Percentiles rank a stretch among this genome's conserved stretches.
These are phyloP conservation scores for Philypnodon macrostomus DNA, from an alignment of 2,797 vertebrate genomes.

Conservation along the genomic window DNA sequence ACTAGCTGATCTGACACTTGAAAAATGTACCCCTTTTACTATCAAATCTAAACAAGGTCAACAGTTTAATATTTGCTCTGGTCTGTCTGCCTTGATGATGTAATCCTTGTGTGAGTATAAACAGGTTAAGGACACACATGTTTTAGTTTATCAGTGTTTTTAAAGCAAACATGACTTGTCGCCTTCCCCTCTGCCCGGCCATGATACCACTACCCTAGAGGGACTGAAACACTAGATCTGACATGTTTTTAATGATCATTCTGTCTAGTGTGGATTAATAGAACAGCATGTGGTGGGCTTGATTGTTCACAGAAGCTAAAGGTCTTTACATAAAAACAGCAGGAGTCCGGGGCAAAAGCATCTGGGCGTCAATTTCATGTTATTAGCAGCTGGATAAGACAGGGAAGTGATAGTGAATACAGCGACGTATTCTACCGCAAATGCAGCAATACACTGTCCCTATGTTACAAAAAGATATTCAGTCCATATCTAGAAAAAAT, in stretches of 20 bases:
- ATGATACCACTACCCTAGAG: constrained; percentile 1
- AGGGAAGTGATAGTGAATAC: too few relatives aligned
- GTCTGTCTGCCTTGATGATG: background rate
- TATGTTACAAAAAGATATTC: too few relatives aligned
- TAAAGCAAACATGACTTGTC: constrained; percentile 7
- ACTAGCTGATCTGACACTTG: too few relatives aligned
- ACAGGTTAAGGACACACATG: constrained; percentile 11
- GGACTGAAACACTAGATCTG: background rate
- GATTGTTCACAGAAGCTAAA: background rate
- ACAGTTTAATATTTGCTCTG: background rate
- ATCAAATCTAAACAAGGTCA: constrained; percentile 1
- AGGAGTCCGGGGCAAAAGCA: too few relatives aligned
- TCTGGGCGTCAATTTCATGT: too few relatives aligned
- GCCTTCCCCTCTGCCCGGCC: background rate
- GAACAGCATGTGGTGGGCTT: background rate
- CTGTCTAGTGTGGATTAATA: background rate
- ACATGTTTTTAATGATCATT: background rate
- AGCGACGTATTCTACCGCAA: too few relatives aligned
- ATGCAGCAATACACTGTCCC: too few relatives aligned
- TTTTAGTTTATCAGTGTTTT: background rate
- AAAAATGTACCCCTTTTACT: background rate
- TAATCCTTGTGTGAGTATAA: background rate
- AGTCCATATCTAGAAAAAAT: too few relatives aligned
- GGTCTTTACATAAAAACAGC: too few relatives aligned
- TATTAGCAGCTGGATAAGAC: too few relatives aligned